Evolutionary conservation across 2,113 vertebrate genomes (phyloP), one percentile per base, ranked within the genome.

Genomic region (Nesogale talazaci): DNA sequence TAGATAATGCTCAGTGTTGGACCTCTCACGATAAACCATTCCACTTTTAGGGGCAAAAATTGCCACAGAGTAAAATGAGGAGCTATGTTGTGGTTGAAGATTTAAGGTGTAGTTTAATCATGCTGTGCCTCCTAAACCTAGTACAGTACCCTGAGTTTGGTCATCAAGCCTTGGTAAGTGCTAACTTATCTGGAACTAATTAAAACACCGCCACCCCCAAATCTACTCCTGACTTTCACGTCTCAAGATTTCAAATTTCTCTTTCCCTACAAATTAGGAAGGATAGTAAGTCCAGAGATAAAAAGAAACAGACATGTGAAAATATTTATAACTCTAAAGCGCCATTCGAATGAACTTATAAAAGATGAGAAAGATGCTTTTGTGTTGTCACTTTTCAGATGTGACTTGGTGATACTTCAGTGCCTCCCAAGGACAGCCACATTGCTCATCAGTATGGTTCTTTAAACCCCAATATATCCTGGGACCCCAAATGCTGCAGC

Each of bases 211-310:
- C 56, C 25, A 88, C 91, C 77, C n/a, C 46, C 61, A 77, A 36
- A 91, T 83, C 36, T 59, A 42, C 61, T 91, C 85, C 92, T 92
- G 65, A 17, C 52, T 92, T 77, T 78, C 36, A 79, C 38, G 88
- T 90, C 59, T 52, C 67, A 65, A 89, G 89, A 78, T 78, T 91
- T 94, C 27, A 75, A 31, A 63, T 89, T 94, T 52, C 46, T 52
- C 56, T 56, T 56, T 27, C 31, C 61, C 69, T 91, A 23, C 38
- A 95, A 86, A 82, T 94, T 88, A 86, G 11, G 74, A 74, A 74
- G 31, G 34, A 76, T 84, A 94, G 91, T 79, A 94, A 90, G 76
- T 92, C 20, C 72, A 91, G 89, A 94, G 86, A 83, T 84, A 89
- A 77, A 89, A 82, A 87, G 61, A 89, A 56, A 87, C 22, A 83